Evolutionary conservation across 1,140 invertebrate genomes (phyloP).

Genomic region (Sinella curviseta): DNA sequence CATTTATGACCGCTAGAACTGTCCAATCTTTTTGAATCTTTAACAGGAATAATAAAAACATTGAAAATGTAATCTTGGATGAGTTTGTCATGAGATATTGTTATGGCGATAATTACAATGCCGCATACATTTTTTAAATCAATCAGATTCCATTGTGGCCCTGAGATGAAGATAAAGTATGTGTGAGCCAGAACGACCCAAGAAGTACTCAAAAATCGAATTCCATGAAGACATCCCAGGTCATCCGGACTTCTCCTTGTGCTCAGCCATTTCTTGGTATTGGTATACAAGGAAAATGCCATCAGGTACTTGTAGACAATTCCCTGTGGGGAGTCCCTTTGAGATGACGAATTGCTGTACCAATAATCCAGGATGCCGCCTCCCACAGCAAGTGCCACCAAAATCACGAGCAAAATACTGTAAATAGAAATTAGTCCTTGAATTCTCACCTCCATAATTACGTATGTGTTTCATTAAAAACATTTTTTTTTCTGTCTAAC

Average conservation of each 20-base stretch:
- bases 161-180: constrained; percentile 27
- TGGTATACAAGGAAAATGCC: constrained; percentile 56
- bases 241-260: constrained; percentile 48
- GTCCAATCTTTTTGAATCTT: constrained; percentile 32
- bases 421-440: too few species aligned
- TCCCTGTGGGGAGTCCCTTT: too few species aligned
- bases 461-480: too few species aligned
- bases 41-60: not conserved
- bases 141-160: constrained; percentile 25
- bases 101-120: not conserved
- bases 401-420: not conserved
- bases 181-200: constrained; percentile 61
- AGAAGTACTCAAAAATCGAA: constrained; percentile 57
- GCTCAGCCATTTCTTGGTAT: constrained; percentile 53
- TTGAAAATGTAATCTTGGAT: not conserved
- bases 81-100: not conserved
- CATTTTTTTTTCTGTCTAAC: too few species aligned
- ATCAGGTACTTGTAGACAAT: constrained; percentile 18
- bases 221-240: constrained; percentile 53
- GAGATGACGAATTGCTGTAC: not conserved
- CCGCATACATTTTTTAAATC: not conserved
- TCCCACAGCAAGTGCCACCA: too few species aligned
- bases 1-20: constrained; percentile 51
- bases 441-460: too few species aligned
- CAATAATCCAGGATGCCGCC: not conserved